A percentile compares a stretch with the other conserved stretches of the same genome.
phyloP scores from a whole-genome alignment of 2,797 vertebrate species.

The Enteromius thamalakanensis region DNA sequence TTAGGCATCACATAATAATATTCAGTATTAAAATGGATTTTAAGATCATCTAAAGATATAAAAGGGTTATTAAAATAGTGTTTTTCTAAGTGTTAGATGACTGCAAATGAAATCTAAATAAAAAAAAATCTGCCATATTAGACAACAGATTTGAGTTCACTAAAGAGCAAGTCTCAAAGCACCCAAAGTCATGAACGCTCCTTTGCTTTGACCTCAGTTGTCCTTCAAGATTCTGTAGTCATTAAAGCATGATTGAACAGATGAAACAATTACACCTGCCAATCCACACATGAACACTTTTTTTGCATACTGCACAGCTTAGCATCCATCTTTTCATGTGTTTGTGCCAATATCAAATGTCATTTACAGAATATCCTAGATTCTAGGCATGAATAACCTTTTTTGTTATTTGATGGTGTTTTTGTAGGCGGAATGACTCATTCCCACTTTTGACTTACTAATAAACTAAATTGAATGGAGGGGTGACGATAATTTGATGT shows the following conservation, averaged over 20 bases:
- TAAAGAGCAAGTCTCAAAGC: background rate
- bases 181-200: background rate
- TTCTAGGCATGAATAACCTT: background rate
- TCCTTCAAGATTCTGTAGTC: slow-evolving; percentile 21
- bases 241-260: slow-evolving; percentile 32
- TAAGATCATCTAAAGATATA: background rate
- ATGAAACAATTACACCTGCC: slow-evolving; percentile 42
- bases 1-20: background rate
- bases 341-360: slow-evolving; percentile 9
- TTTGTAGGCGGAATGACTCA: slow-evolving; percentile 5
- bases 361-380: slow-evolving; percentile 2
- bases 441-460: background rate
- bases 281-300: slow-evolving; percentile 19
- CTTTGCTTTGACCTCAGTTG: slow-evolving; percentile 1
- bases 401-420: slow-evolving; percentile 3
- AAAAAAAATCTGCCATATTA: background rate
- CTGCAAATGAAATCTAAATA: background rate
- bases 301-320: slow-evolving; percentile 10
- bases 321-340: background rate
- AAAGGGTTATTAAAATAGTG: background rate
- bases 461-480: slow-evolving; percentile 12
- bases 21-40: background rate
- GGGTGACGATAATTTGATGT: background rate
- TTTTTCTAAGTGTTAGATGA: background rate
- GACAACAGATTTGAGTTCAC: background rate